phyloP scores from a whole-genome alignment of 2,797 vertebrate species.

The Squalus acanthias region DNA sequence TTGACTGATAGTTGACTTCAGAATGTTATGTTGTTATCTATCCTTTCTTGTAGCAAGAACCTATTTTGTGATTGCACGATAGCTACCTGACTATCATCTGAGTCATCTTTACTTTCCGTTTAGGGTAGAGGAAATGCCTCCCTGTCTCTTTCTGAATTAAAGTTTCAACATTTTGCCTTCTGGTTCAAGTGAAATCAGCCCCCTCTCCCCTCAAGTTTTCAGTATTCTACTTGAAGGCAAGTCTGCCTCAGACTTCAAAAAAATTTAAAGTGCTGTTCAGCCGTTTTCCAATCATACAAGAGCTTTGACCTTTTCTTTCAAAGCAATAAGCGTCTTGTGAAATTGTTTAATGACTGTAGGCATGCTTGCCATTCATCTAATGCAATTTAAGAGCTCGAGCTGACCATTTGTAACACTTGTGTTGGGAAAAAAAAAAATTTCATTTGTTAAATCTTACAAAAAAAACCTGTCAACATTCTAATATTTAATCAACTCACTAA shows the following conservation, averaged over 20 bases:
- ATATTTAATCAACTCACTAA: not conserved
- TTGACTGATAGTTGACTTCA: not conserved
- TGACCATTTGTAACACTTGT: not conserved
- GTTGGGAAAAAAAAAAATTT: too few relatives aligned
- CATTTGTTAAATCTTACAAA: not conserved
- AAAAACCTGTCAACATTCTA: not conserved
- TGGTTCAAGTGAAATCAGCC: not conserved
- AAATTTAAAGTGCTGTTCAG: not conserved
- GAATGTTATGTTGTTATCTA: not conserved
- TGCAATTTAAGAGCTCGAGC: not conserved
- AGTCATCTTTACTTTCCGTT: not conserved
- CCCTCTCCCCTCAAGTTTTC: not conserved
- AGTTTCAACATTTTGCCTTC: not conserved
- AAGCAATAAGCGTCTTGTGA: not conserved
- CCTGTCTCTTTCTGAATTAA: not conserved
- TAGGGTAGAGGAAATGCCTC: not conserved
- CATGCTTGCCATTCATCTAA: not conserved
- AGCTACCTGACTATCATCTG: not conserved
- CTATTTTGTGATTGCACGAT: not conserved
- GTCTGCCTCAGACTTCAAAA: not conserved
- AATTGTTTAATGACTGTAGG: not conserved
- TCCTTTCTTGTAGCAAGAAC: not conserved
- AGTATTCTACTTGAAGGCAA: not conserved
- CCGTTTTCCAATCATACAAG: not conserved
- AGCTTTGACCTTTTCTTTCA: not conserved